Conservation (phyloP, 2,797 vertebrate genomes). For the Takifugu ocellatus region DNA sequence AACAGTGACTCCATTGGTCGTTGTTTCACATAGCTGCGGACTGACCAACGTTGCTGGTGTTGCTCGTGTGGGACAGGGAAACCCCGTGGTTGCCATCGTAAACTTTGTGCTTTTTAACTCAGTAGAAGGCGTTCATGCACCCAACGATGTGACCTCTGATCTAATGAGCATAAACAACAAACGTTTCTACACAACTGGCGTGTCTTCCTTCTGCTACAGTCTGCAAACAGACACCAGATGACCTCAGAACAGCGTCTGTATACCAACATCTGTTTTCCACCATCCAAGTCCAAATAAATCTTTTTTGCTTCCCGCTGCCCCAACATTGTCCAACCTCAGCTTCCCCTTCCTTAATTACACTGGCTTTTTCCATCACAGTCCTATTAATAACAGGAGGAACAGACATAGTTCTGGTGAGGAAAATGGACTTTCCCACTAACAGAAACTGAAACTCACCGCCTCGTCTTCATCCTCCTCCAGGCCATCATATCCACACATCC, state of each 20-base stretch:
- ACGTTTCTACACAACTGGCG: too few relatives aligned
- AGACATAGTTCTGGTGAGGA: neutral
- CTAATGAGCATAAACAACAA: too few relatives aligned
- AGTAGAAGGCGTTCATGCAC: too few relatives aligned
- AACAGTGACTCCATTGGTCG: too few relatives aligned
- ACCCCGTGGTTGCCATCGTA: too few relatives aligned
- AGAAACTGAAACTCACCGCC: constrained; percentile 44
- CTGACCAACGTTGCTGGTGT: too few relatives aligned
- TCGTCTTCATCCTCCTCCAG: constrained; percentile 58
- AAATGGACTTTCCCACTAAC: neutral
- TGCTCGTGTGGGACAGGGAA: too few relatives aligned
- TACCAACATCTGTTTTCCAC: constrained; percentile 18
- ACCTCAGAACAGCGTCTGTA: constrained; percentile 1
- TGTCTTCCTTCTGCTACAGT: too few relatives aligned
- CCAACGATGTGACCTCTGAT: too few relatives aligned
- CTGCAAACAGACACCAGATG: too few relatives aligned
- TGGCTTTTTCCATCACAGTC: neutral
- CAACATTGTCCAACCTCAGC: neutral
- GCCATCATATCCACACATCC: constrained; percentile 48
- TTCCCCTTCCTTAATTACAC: constrained; percentile 6
- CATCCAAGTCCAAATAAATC: constrained; percentile 17
- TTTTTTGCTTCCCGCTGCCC: neutral
- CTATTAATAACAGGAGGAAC: neutral
- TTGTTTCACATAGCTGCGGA: too few relatives aligned
- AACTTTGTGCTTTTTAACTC: too few relatives aligned